phyloP scores from a whole-genome alignment of 2,888 invertebrate genomes.

The Chrysomela aeneicollis region DNA sequence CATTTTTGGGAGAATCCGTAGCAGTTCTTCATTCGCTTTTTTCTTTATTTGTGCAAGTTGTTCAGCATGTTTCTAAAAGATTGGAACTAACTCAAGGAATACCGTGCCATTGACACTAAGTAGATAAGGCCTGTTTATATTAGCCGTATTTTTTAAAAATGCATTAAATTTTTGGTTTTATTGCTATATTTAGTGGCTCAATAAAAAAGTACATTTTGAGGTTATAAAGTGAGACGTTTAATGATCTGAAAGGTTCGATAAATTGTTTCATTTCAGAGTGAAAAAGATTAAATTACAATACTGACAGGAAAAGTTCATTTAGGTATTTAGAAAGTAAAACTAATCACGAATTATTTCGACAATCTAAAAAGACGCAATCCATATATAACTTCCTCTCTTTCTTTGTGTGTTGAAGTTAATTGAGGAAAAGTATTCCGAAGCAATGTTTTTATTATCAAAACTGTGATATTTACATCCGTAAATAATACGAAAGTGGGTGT shows the following conservation, averaged over 20 bases:
- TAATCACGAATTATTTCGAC: no score
- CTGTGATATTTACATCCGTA: slow-evolving; percentile 41
- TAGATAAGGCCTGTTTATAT: slow-evolving; percentile 46
- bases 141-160: slow-evolving; percentile 45
- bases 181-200: slow-evolving; percentile 47
- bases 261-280: slow-evolving; percentile 29
- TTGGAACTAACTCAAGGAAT: slow-evolving; percentile 47
- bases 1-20: slow-evolving; percentile 39
- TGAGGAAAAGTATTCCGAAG: slow-evolving; percentile 32
- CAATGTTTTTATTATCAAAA: slow-evolving; percentile 39
- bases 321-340: neutral
- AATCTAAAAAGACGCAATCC: neutral
- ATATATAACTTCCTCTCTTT: neutral
- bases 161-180: slow-evolving; percentile 54
- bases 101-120: slow-evolving; percentile 47
- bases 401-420: slow-evolving; percentile 10
- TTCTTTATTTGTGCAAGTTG: slow-evolving; percentile 42
- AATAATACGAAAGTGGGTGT: slow-evolving; percentile 33
- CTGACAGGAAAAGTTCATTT: slow-evolving; percentile 5
- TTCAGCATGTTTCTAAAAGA: slow-evolving; percentile 48
- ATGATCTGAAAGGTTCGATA: slow-evolving; percentile 37
- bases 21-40: slow-evolving; percentile 35
- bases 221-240: slow-evolving; percentile 39
- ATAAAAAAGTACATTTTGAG: slow-evolving; percentile 42
- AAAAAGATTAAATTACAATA: slow-evolving; percentile 20